Conservation (phyloP, 2,797 vertebrate species). For the Anomalospiza imberbis region DNA sequence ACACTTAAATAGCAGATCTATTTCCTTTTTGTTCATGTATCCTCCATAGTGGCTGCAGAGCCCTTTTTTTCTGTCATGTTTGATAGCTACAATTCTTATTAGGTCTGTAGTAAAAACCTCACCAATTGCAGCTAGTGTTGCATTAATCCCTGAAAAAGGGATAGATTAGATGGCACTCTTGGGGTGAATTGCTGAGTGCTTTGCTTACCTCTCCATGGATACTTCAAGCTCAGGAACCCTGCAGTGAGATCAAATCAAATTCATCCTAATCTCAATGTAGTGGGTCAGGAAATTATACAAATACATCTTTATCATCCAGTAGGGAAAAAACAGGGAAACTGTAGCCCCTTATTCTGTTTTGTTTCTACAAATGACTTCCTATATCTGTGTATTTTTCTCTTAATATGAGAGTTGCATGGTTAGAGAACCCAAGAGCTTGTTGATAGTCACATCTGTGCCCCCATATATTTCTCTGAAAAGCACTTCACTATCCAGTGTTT, state of each 20-base stretch:
- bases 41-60: not conserved
- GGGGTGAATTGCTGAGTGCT: not conserved
- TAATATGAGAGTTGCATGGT: not conserved
- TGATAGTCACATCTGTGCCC: not conserved
- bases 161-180: not conserved
- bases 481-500: not conserved
- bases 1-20: not conserved
- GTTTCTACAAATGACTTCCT: not conserved
- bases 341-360: not conserved
- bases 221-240: not conserved
- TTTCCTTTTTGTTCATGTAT: not conserved
- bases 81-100: not conserved
- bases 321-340: not conserved
- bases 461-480: not conserved
- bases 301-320: not conserved
- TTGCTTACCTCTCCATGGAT: not conserved
- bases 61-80: not conserved
- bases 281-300: not conserved
- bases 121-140: not conserved
- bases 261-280: not conserved
- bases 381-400: not conserved
- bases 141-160: not conserved
- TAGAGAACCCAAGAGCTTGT: not conserved
- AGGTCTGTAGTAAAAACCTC: not conserved
- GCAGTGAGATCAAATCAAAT: not conserved